These are phyloP conservation scores for Monochamus saltuarius DNA, from an alignment of 1,140 invertebrate genomes.

Conservation along the genomic window DNA sequence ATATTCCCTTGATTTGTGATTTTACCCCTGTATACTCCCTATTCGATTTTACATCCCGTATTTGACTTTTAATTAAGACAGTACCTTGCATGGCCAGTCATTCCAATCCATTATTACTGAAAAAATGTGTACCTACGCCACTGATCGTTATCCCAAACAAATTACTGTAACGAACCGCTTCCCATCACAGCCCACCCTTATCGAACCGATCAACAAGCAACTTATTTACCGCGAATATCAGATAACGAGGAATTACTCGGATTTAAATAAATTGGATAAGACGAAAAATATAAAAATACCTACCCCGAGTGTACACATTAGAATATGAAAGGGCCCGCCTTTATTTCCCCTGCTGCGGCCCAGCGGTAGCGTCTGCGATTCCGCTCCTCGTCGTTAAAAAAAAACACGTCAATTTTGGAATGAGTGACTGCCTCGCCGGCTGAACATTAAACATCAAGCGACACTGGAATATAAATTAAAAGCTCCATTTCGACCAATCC, in stretches of 20 bases:
- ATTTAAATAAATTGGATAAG: background rate
- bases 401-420: slow-evolving; percentile 45
- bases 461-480: slow-evolving; percentile 47
- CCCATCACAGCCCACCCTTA: too few relatives aligned
- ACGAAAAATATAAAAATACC: slow-evolving; percentile 12
- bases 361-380: slow-evolving; percentile 19
- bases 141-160: too few relatives aligned
- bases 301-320: slow-evolving; percentile 35
- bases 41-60: too few relatives aligned
- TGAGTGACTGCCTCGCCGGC: slow-evolving; percentile 30
- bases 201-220: too few relatives aligned
- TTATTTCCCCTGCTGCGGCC: slow-evolving; percentile 19
- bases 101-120: too few relatives aligned
- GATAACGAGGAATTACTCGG: background rate
- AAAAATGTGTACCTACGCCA: too few relatives aligned
- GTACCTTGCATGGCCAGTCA: too few relatives aligned
- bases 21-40: too few relatives aligned
- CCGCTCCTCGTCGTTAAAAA: slow-evolving; percentile 25
- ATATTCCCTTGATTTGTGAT: too few relatives aligned
- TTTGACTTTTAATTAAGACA: too few relatives aligned
- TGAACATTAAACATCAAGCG: slow-evolving; percentile 41
- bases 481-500: slow-evolving; percentile 42
- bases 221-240: too few relatives aligned
- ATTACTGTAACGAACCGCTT: too few relatives aligned
- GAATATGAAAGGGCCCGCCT: slow-evolving; percentile 36